Evolutionary conservation across 2,888 invertebrate genomes (phyloP).

Genomic region (Clivina fossor): DNA sequence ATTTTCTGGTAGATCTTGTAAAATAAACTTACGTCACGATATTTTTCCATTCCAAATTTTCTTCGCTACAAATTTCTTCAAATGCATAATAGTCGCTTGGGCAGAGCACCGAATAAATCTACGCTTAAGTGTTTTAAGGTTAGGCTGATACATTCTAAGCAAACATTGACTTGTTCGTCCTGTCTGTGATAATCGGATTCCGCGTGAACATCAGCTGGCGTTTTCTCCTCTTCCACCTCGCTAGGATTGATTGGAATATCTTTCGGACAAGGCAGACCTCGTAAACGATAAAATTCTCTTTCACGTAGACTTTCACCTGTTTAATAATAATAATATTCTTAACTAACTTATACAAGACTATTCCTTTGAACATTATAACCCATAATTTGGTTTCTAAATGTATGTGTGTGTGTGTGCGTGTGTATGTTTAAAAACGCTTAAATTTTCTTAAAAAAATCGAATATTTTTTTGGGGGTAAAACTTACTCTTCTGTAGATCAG

Average conservation of each 20-base stretch:
- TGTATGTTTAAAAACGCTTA: too few relatives aligned
- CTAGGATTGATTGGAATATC: conserved; percentile 78
- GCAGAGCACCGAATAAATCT: conserved; percentile 93
- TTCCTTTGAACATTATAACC: too few relatives aligned
- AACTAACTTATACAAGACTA: too few relatives aligned
- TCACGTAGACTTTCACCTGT: conserved; percentile 90
- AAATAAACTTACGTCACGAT: conserved; percentile 90
- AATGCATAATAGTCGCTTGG: conserved; percentile 96
- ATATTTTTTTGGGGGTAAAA: too few relatives aligned
- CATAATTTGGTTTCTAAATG: too few relatives aligned
- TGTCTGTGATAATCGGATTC: conserved; percentile 90
- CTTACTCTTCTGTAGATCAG: conserved; percentile 90
- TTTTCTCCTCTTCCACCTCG: conserved; percentile 72
- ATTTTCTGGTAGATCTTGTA: too few relatives aligned
- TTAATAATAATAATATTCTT: too few relatives aligned
- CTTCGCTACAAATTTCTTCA: conserved; percentile 97
- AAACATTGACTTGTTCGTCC: conserved; percentile 96
- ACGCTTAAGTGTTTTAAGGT: conserved; percentile 80
- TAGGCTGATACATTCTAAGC: conserved; percentile 88
- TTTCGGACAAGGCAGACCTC: conserved; percentile 90
- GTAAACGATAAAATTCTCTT: conserved; percentile 86
- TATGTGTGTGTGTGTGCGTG: too few relatives aligned
- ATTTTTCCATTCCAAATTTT: conserved; percentile 89
- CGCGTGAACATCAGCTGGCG: conserved; percentile 67
- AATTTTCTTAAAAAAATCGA: too few relatives aligned